phyloP scores from a whole-genome alignment of 2,797 vertebrate genomes.

The Sciurus vulgaris region DNA sequence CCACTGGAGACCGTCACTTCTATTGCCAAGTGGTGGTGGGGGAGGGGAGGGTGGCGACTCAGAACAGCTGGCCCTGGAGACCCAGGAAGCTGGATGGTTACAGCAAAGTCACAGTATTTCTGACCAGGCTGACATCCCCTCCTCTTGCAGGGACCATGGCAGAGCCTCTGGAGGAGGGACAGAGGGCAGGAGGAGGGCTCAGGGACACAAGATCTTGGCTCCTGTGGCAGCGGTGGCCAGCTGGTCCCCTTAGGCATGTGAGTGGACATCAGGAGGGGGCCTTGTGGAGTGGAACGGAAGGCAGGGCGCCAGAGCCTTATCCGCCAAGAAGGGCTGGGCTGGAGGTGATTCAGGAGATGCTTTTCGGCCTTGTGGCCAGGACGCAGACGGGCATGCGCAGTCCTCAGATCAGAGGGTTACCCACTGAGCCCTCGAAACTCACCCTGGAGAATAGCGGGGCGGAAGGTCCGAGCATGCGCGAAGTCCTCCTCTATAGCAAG shows the following conservation, averaged over 20 bases:
- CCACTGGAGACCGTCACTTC: slow-evolving; percentile 80
- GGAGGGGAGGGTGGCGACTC: slow-evolving; percentile 54
- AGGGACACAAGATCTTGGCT: not conserved
- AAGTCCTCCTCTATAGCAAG: not conserved
- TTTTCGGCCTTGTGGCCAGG: fast-evolving
- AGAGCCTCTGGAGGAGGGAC: not conserved
- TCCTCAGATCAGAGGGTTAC: not conserved
- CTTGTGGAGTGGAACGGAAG: not conserved
- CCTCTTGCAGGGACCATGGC: fast-evolving
- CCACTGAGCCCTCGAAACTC: not conserved
- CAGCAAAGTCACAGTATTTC: not conserved
- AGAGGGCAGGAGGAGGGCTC: not conserved
- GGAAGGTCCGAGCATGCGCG: fast-evolving
- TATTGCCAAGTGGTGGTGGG: slow-evolving; percentile 76
- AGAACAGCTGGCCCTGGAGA: slow-evolving; percentile 53
- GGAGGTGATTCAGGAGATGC: not conserved
- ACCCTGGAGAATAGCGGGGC: fast-evolving
- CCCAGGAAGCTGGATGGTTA: not conserved
- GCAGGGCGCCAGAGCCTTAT: not conserved
- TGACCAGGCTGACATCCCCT: not conserved
- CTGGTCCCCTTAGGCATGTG: fast-evolving
- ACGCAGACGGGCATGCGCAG: not conserved
- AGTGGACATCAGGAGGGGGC: not conserved
- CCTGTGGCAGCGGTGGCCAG: fast-evolving
- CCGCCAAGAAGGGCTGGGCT: not conserved